Evolutionary conservation across 2,797 vertebrate genomes (phyloP), one percentile per base, ranked within the genome.

Genomic region (Anabacerthia variegaticeps): DNA sequence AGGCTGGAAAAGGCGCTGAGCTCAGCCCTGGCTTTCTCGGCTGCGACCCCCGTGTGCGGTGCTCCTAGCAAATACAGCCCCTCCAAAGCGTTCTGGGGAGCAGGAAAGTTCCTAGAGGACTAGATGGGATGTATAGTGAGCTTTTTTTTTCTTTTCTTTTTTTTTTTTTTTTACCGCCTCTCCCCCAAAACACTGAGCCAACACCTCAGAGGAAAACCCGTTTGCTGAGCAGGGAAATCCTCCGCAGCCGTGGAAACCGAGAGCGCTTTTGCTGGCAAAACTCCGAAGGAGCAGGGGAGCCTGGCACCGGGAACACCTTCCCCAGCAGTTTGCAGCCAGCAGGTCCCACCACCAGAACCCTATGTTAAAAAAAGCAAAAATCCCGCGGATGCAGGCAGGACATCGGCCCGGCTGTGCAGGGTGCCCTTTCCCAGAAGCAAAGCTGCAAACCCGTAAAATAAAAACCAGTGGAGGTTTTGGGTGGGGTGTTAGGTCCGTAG

Each of bases 371-470:
- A 81, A 72, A 75, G 21, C 36, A 52, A 46, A 49, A 10, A 1
- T 14, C 43, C 51, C 14, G 24, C 1, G 3, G 13, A 2, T 51
- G 37, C 48, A 19, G 77, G 61, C 69, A 63, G 66, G 58, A 41
- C 73, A 51, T 24, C 1, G 0, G n/a, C 36, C 56, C 0, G 1
- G 36, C 62, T 6, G 41, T 6, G 23, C 65, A 8, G 44, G 14
- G 5, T 10, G 34, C 8, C 14, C 27, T 8, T 34, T 61, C 51
- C 24, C 51, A 62, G n/a, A 30, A 43, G 10, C 27, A 36, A n/a
- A 78, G 12, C 10, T 68, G 74, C 24, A 79, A 85, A 85, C 6
- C 5, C 19, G 0, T 0, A 13, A 34, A 23, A 26, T 39, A 69
- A 85, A 92, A 76, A n/a, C 0, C 20, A 32, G 21, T 12, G 5